Conservation (phyloP, 2,888 invertebrate species). For the Ypsolopha sequella region DNA sequence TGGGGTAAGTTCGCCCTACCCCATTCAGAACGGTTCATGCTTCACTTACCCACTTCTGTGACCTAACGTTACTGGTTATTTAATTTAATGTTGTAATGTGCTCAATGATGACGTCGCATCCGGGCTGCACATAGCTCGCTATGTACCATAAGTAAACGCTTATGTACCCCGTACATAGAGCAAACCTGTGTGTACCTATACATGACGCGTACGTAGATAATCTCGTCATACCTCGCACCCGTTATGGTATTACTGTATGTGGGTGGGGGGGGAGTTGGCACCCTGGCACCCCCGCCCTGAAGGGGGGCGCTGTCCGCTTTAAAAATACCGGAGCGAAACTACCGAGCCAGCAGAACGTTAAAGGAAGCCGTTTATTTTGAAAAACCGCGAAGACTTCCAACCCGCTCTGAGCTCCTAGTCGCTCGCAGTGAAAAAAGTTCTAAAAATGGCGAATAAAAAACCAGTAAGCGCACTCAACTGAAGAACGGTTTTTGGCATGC, state of each 20-base stretch:
- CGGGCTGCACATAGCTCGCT: constrained; percentile 14
- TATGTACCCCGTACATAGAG: constrained; percentile 52
- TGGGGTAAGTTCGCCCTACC: too few relatives aligned
- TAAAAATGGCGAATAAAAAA: constrained; percentile 38
- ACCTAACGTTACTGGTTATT: too few relatives aligned
- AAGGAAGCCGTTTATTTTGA: constrained; percentile 62
- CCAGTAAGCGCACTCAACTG: not conserved
- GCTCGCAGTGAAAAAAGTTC: constrained; percentile 39
- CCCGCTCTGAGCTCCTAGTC: constrained; percentile 31
- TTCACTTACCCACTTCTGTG: too few relatives aligned
- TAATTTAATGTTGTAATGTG: not conserved
- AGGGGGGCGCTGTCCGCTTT: constrained; percentile 51
- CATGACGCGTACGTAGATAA: constrained; percentile 62
- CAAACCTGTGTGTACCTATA: constrained; percentile 44
- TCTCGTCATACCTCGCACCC: constrained; percentile 69
- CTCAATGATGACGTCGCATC: not conserved
- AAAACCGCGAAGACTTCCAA: constrained; percentile 44
- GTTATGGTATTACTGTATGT: constrained; percentile 68
- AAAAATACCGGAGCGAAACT: constrained; percentile 59
- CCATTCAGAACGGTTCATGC: too few relatives aligned
- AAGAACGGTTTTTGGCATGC: not conserved
- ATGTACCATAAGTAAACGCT: constrained; percentile 52
- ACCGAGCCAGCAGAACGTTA: constrained; percentile 47
- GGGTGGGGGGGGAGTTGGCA: constrained; percentile 27
- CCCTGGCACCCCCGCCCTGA: not conserved